Evolutionary conservation across 2,888 invertebrate species (phyloP).

Genomic region (Anthophora plumipes): DNA sequence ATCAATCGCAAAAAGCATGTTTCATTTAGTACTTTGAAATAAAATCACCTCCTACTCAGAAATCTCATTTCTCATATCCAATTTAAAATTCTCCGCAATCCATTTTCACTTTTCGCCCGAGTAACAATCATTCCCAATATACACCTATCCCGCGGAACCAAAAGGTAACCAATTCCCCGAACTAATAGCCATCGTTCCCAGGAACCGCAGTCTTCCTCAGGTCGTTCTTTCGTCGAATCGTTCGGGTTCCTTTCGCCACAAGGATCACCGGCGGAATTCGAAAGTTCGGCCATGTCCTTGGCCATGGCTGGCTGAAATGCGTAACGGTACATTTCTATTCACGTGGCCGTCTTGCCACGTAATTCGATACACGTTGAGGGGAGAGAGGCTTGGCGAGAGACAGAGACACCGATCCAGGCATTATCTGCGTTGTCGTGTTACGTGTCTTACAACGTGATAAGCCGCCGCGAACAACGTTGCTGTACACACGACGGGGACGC

Average conservation of each 20-base stretch:
- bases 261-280: constrained; percentile 56
- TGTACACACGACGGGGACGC: constrained; percentile 40
- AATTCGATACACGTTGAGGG: constrained; percentile 74
- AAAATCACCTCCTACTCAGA: neutral
- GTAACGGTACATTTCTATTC: constrained; percentile 69
- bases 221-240: constrained; percentile 1
- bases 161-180: neutral
- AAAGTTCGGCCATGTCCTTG: constrained; percentile 68
- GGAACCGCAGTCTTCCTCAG: neutral
- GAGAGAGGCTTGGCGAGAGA: constrained; percentile 5
- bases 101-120: neutral
- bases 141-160: neutral
- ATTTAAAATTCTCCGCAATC: neutral
- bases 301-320: constrained; percentile 57
- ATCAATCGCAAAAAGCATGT: too few relatives aligned
- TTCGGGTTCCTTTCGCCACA: neutral
- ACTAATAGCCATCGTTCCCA: neutral
- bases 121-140: neutral
- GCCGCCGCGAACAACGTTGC: constrained; percentile 71
- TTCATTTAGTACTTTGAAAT: too few relatives aligned
- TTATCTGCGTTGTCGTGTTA: constrained; percentile 78
- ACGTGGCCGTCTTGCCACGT: constrained; percentile 69
- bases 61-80: neutral
- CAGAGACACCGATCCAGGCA: constrained; percentile 54
- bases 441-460: constrained; percentile 82